Base-by-base conservation (phyloP, 2,888 invertebrate genomes). In the Leptodirus hochenwartii region DNA sequence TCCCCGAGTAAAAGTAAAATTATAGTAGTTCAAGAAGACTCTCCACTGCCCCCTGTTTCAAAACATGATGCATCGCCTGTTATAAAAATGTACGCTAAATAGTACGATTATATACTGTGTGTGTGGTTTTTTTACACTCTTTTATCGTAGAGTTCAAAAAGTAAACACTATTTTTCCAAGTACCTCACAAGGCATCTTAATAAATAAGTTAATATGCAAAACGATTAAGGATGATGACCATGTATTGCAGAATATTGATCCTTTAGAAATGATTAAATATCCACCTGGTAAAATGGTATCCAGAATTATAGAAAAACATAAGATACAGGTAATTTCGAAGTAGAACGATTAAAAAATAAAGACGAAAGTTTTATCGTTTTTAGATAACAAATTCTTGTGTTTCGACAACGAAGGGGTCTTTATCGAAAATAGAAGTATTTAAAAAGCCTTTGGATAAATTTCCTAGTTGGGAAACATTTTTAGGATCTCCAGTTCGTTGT, bases 1-100 rank as follows among this genome's bases (percentile, higher is more conserved):
- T 74, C 76, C 1, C 79, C 79, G 46, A 66, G 66, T 39, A 79
- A 77, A 54, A 82, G 81, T 40, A 69, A 76, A 27, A 85, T 87
- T 39, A 62, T 76, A 4, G 76, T 85, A 26, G 84, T 66, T 67
- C 32, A 74, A 72, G 47, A 74, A 71, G 34, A 27, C n/a, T 26
- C 40, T n/a, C n/a, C n/a, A n/a, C n/a, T n/a, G n/a, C n/a, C n/a
- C n/a, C n/a, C n/a, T 10, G 11, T 6, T 11, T 15, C 5, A 20
- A 4, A 14, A 17, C 6, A 10, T 10, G 2, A 4, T 12, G 15
- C 9, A 25, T 11, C 8, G 11, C 22, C 15, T n/a, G n/a, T 15
- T 22, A 10, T 22, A 20, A 34, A 37, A 29, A 37, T 34, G 2
- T 33, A 35, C 14, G 28, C 32, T 3, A 37, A 37, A 25, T 22